phyloP scores from a whole-genome alignment of 2,888 invertebrate species.

The Tortricodes alternella region DNA sequence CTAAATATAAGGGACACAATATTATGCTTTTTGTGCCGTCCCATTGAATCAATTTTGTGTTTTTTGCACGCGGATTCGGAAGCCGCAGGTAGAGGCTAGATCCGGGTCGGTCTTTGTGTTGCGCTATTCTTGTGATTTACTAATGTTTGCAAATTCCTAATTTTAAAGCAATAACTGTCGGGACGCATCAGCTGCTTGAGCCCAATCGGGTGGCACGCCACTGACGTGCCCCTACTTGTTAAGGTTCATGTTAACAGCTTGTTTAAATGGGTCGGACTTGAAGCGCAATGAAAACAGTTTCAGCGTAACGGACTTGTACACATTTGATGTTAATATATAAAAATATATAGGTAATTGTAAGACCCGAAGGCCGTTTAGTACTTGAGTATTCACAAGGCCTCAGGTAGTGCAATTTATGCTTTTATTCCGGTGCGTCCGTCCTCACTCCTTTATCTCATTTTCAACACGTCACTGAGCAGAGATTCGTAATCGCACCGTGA shows the following conservation, averaged over 20 bases:
- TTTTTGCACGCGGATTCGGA: slow-evolving; percentile 77
- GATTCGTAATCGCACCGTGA: slow-evolving; percentile 26
- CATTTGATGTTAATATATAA: neutral
- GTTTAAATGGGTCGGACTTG: slow-evolving; percentile 23
- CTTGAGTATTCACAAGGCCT: slow-evolving; percentile 3
- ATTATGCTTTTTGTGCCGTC: slow-evolving; percentile 65
- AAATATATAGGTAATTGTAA: neutral
- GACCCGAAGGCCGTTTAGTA: neutral
- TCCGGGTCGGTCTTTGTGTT: slow-evolving; percentile 72
- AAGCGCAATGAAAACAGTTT: neutral
- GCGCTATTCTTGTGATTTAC: slow-evolving; percentile 60
- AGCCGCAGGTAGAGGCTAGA: slow-evolving; percentile 81
- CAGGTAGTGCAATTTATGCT: slow-evolving; percentile 30
- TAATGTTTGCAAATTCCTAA: slow-evolving; percentile 78
- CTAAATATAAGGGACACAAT: slow-evolving; percentile 74
- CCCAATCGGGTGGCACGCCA: slow-evolving; percentile 63
- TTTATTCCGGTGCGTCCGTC: slow-evolving; percentile 13
- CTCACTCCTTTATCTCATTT: slow-evolving; percentile 29
- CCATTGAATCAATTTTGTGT: slow-evolving; percentile 73
- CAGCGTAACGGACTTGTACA: neutral
- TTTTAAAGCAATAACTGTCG: slow-evolving; percentile 76
- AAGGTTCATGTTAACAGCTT: slow-evolving; percentile 24
- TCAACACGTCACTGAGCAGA: slow-evolving; percentile 30
- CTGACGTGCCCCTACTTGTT: slow-evolving; percentile 37
- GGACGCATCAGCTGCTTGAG: slow-evolving; percentile 70